Base-by-base conservation (phyloP, 2,888 invertebrate species). In the Heliconius charithonia region DNA sequence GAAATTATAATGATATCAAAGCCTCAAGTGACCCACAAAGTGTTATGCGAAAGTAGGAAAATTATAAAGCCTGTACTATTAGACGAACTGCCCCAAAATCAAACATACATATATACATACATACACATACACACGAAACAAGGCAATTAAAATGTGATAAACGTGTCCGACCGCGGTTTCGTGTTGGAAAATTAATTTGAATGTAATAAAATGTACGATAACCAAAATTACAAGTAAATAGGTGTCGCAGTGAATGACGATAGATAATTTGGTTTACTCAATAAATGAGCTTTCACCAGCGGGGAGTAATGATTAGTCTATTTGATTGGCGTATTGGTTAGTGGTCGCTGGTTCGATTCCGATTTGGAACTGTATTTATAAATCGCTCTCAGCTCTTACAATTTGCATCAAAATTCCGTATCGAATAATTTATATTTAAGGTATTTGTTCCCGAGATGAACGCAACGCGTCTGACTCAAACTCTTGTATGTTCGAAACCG, bases 31-130 rank as follows among this genome's bases (percentile, higher is more conserved):
- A n/a, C 59, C n/a, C 85, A 92, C 90, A 88, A 90, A 89, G 85
- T 85, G 84, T 56, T 86, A 51, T 86, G 88, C 84, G 90, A 93
- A 92, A 92, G 92, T 87, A 85, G 89, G 88, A 89, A 90, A 91
- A 88, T 88, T 89, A 87, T 88, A 37, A 32, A 62, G 29, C 29
- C 22, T n/a, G n/a, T n/a, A n/a, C n/a, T 56, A 72, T 32, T 72
- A 72, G 32, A 72, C 69, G 45, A 69, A 69, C 41, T 9, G 72
- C 72, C 72, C 59, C 59, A 72, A 72, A 37, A 25, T 69, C 25
- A 69, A 45, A 69, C 7, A 4, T n/a, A n/a, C n/a, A n/a, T n/a
- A n/a, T n/a, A n/a, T n/a, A 51, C 19, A 56, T 29, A 72, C 12
- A n/a, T 71, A 25, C 62, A 51, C 13, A 72, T 72, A 32, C 32